These are phyloP conservation scores for Oxyura jamaicensis DNA, from an alignment of 2,113 vertebrate genomes.

Conservation along the genomic window DNA sequence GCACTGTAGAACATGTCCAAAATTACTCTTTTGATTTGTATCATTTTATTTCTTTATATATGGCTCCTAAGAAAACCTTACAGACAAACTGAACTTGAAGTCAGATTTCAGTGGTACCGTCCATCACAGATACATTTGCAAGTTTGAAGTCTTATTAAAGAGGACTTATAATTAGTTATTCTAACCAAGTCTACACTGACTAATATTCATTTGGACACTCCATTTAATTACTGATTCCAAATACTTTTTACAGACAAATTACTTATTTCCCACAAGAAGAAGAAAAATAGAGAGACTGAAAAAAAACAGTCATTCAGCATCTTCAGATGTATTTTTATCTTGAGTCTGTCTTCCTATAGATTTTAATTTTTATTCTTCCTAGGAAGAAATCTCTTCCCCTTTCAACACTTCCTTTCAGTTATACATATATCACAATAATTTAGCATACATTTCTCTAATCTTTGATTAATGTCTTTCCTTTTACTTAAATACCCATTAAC, in stretches of 20 bases:
- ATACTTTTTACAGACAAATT: background rate
- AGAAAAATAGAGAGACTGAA: background rate
- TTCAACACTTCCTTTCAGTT: conserved; percentile 28
- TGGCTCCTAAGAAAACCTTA: background rate
- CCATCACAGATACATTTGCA: background rate
- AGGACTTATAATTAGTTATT: background rate
- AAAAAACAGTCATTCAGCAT: background rate
- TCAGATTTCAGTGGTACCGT: background rate
- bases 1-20: background rate
- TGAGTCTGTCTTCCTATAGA: background rate
- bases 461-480: conserved; percentile 44
- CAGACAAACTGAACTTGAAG: background rate
- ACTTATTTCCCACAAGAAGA: background rate
- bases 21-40: background rate
- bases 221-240: background rate
- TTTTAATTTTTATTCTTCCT: conserved; percentile 1
- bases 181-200: background rate
- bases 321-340: background rate
- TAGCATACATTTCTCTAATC: conserved; percentile 42
- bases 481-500: conserved; percentile 26
- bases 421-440: conserved; percentile 58
- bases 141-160: background rate
- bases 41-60: conserved; percentile 18
- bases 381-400: background rate
- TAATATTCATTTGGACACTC: background rate